Percentiles rank a stretch among this genome's conserved stretches.
Conservation (phyloP, 2,797 vertebrate genomes). For the Hemibagrus guttatus region DNA sequence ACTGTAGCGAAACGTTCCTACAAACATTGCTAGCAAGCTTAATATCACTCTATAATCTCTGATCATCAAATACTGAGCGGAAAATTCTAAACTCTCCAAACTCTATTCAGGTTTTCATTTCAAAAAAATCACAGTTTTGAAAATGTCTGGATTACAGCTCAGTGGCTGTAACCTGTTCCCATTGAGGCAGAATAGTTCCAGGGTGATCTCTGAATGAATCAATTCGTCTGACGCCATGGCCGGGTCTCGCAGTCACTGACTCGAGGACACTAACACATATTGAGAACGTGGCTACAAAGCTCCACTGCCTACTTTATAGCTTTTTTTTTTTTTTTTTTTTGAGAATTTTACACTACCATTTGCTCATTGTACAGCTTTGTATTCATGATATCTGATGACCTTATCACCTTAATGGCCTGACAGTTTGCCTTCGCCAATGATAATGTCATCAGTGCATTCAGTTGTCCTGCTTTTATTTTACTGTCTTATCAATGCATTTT, state of each 20-base stretch:
- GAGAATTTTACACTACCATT: not conserved
- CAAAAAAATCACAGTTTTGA: not conserved
- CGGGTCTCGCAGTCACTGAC: not conserved
- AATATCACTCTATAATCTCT: not conserved
- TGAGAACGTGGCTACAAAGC: not conserved
- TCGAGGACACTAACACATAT: not conserved
- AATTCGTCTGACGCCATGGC: not conserved
- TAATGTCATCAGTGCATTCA: not conserved
- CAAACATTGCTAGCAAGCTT: not conserved
- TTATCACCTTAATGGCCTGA: not conserved
- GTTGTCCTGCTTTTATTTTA: not conserved
- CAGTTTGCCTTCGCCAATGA: not conserved
- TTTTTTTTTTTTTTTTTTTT: not conserved
- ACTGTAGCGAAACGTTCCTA: not conserved
- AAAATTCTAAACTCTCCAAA: not conserved
- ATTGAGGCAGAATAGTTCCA: constrained; percentile 19
- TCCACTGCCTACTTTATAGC: not conserved
- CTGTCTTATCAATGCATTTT: not conserved
- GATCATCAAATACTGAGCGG: not conserved
- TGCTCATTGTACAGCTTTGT: not conserved
- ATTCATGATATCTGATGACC: not conserved
- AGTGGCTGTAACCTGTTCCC: not conserved
- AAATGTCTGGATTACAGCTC: not conserved
- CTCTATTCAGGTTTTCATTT: not conserved
- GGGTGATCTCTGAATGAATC: constrained; percentile 14